Evolutionary conservation across 2,113 vertebrate species (phyloP).

Genomic region (Myotis lucifugus): DNA sequence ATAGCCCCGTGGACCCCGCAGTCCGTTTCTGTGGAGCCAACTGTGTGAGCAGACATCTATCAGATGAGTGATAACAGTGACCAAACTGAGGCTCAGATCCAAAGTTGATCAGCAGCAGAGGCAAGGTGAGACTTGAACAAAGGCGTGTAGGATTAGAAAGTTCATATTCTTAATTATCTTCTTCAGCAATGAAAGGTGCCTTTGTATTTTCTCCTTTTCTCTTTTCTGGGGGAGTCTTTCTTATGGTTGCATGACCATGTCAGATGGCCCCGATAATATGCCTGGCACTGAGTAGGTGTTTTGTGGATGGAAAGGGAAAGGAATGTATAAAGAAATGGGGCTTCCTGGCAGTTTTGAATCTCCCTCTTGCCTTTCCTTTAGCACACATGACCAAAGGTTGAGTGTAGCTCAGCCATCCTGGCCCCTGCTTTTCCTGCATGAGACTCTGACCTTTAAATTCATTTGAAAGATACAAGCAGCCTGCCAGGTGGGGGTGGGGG

Average conservation of each 20-base stretch:
- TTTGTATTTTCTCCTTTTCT: not conserved
- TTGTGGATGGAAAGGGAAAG: not conserved
- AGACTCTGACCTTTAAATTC: constrained; percentile 16
- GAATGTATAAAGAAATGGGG: not conserved
- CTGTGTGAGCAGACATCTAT: rapidly evolving
- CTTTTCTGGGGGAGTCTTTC: not conserved
- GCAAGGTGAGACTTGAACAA: not conserved
- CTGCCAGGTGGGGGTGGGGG: not conserved
- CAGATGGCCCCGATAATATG: not conserved
- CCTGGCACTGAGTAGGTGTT: not conserved
- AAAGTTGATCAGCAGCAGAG: not conserved
- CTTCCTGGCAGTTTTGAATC: not conserved
- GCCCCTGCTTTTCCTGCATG: not conserved
- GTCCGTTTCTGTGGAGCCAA: not conserved
- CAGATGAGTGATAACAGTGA: rapidly evolving
- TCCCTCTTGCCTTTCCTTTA: not conserved
- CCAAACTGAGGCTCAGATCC: not conserved
- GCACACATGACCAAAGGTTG: not conserved
- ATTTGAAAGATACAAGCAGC: not conserved
- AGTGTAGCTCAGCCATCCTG: not conserved
- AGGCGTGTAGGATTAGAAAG: not conserved
- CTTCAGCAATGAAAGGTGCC: not conserved
- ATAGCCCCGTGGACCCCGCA: not conserved
- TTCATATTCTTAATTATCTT: not conserved
- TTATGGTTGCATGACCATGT: not conserved